Conservation (phyloP, 2,888 invertebrate genomes). For the Drosophila mercatorum region DNA sequence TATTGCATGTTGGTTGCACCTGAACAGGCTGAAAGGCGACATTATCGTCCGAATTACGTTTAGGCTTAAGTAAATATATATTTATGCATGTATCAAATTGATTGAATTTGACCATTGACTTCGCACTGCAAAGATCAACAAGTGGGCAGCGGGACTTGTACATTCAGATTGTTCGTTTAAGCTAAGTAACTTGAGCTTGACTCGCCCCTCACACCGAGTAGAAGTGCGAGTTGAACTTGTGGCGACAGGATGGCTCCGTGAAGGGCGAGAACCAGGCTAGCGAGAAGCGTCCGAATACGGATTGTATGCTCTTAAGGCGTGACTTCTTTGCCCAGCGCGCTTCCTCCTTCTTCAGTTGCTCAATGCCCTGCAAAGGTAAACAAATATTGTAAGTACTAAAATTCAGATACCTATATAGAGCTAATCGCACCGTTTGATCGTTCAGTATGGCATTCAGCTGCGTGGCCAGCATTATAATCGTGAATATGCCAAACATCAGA, state of each 20-base stretch:
- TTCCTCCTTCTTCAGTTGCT: slow-evolving; percentile 98
- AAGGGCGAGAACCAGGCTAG: slow-evolving; percentile 94
- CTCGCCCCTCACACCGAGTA: slow-evolving; percentile 89
- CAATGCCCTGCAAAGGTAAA: slow-evolving; percentile 92
- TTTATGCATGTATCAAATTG: slow-evolving; percentile 15
- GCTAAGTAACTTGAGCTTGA: slow-evolving; percentile 29
- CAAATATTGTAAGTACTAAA: slow-evolving; percentile 2
- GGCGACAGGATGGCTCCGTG: slow-evolving; percentile 90
- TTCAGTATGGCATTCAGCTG: slow-evolving; percentile 99
- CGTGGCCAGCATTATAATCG: slow-evolving; percentile 98
- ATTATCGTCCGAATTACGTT: slow-evolving; percentile 20
- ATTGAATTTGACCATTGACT: slow-evolving; percentile 27
- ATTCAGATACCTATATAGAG: not conserved
- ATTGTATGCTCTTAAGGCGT: slow-evolving; percentile 97
- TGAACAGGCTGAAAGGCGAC: slow-evolving; percentile 22
- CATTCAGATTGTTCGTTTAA: slow-evolving; percentile 61
- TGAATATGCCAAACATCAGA: slow-evolving; percentile 98
- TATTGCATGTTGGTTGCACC: slow-evolving; percentile 39
- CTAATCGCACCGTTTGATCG: slow-evolving; percentile 94
- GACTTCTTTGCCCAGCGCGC: slow-evolving; percentile 96
- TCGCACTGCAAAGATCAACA: slow-evolving; percentile 61
- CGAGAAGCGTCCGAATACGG: slow-evolving; percentile 98
- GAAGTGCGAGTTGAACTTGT: slow-evolving; percentile 91
- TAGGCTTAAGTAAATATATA: slow-evolving; percentile 46
- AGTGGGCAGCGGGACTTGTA: slow-evolving; percentile 50